A percentile compares a stretch with the other conserved stretches of the same genome.
Conservation (phyloP, 2,113 vertebrate species). For the Scophthalmus maximus region DNA sequence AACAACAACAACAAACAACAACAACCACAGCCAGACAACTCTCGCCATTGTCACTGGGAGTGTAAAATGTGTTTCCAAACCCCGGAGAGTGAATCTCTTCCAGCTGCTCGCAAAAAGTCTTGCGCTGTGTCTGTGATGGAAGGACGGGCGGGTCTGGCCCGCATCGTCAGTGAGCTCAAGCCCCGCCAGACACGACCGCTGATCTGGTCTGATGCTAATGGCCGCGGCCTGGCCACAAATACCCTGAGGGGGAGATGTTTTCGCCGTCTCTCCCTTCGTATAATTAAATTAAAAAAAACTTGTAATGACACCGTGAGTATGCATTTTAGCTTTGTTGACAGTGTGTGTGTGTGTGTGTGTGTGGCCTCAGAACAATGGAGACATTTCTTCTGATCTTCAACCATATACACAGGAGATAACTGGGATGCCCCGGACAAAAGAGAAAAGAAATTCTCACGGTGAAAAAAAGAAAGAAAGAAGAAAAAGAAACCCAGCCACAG, state of each 20-base stretch:
- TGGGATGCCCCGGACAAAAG: constrained; percentile 2
- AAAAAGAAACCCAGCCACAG: constrained; percentile 12
- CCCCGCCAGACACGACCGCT: constrained; percentile 28
- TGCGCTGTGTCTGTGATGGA: constrained; percentile 49
- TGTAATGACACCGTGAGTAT: constrained; percentile 4
- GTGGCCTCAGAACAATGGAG: constrained; percentile 35
- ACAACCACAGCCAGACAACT: constrained; percentile 55
- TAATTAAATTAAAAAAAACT: not conserved
- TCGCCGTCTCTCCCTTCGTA: not conserved
- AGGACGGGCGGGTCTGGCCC: constrained; percentile 28
- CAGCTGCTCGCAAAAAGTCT: constrained; percentile 68
- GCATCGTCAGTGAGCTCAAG: constrained; percentile 37
- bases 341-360: too few relatives aligned
- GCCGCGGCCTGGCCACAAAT: constrained; percentile 27
- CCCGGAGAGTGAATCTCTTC: constrained; percentile 60
- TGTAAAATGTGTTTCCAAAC: constrained; percentile 59
- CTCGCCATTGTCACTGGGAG: constrained; percentile 58
- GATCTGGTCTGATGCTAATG: constrained; percentile 34
- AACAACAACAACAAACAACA: not conserved
- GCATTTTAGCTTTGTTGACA: constrained; percentile 14
- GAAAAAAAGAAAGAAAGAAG: constrained; percentile 1
- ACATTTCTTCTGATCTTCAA: constrained; percentile 42
- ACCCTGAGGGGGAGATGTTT: not conserved
- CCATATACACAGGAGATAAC: constrained; percentile 3
- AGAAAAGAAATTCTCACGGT: not conserved